Evolutionary conservation across 2,113 vertebrate genomes (phyloP), one percentile per base, ranked within the genome.

Genomic region (Ageneiosus marmoratus): DNA sequence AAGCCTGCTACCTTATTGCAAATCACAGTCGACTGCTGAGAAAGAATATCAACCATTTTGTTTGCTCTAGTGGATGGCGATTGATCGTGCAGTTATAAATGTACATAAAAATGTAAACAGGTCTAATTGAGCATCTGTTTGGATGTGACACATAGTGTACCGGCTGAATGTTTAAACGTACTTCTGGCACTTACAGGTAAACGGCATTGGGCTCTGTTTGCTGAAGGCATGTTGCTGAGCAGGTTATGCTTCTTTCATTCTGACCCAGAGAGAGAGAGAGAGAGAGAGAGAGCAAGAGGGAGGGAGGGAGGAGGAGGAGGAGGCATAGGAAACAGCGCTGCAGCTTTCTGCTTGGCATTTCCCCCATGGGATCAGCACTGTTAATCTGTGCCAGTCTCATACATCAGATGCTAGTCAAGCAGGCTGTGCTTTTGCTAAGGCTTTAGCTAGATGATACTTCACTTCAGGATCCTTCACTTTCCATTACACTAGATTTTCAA

Each of bases 211-310:
- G 82, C 73, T 34, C 51, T 32, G 65, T 79, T 79, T 50, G 60
- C 34, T 65, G 20, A 82, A 82, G 67, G 76, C 67, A 84, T 79
- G 86, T 69, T 74, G 75, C 79, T 73, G 60, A 84, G 79, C 86
- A 79, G 83, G 86, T 84, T 87, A 75, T 82, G 53, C 83, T n/a
- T 84, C 50, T 83, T 84, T 75, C 58, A 41, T 76, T 86, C 65
- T 53, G 58, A 53, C 72, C 53, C 7, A 65, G 27, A 74, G 41
- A n/a, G 56, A 29, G 32, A 24, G 56, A 53, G n/a, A 51, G 37
- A 58, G 27, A 4, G 34, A 12, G 10, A 12, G 10, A 13, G 10
- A 48, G 48, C n/a, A n/a, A n/a, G 56, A 29, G 32, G 16, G 56
- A 53, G n/a, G 37, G 37, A 58, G 27, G 1, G 34, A 12, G 10